phyloP scores from a whole-genome alignment of 2,888 invertebrate genomes.

The Lasius fuliginosus region DNA sequence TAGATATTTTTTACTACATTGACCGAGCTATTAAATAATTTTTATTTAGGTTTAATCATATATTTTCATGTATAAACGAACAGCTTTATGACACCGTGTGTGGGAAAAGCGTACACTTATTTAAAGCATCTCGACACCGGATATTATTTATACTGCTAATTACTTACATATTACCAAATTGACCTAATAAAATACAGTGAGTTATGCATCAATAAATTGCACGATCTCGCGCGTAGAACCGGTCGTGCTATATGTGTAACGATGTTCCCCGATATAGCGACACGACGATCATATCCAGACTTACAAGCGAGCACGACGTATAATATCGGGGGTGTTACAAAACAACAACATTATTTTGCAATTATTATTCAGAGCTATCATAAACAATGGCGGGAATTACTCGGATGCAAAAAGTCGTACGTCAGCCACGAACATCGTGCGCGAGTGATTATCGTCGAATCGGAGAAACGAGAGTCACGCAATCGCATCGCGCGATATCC shows the following conservation, averaged over 20 bases:
- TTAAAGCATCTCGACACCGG: slow-evolving; percentile 34
- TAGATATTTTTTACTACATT: slow-evolving; percentile 28
- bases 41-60: not conserved
- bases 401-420: slow-evolving; percentile 14
- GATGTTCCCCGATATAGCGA: slow-evolving; percentile 27
- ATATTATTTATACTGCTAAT: slow-evolving; percentile 51
- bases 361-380: slow-evolving; percentile 44
- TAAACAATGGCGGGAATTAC: slow-evolving; percentile 36
- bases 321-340: slow-evolving; percentile 36
- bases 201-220: slow-evolving; percentile 47
- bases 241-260: slow-evolving; percentile 41
- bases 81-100: slow-evolving; percentile 24
- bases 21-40: slow-evolving; percentile 41
- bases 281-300: slow-evolving; percentile 22
- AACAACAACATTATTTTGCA: slow-evolving; percentile 37
- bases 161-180: slow-evolving; percentile 46
- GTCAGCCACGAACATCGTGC: slow-evolving; percentile 39
- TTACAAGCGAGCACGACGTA: slow-evolving; percentile 28
- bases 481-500: slow-evolving; percentile 38
- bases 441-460: slow-evolving; percentile 23
- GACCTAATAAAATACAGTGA: slow-evolving; percentile 53
- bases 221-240: slow-evolving; percentile 42
- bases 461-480: slow-evolving; percentile 2
- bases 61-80: slow-evolving; percentile 13
- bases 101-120: slow-evolving; percentile 21